Base-by-base conservation (phyloP, 1,140 invertebrate species). In the Ceratoteleas bidentatus region DNA sequence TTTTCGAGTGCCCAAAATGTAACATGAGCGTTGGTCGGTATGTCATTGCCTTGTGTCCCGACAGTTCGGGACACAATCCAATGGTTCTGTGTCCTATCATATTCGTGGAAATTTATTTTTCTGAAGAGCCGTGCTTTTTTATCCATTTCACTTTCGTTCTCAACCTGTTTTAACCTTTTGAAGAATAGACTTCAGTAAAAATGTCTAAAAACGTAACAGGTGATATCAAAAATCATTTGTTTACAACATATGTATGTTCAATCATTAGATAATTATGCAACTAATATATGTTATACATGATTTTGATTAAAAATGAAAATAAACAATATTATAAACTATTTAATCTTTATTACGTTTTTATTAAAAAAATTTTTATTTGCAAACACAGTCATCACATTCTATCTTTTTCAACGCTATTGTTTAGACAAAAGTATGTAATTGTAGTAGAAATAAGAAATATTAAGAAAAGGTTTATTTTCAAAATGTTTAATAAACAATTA, bases 301-400 rank as follows among this genome's bases (percentile, higher is more conserved):
- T 54, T 54, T 54, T 54, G 8, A 8, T 54, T n/a, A 11, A 54
- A 32, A 33, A 54, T 33, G 3, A 54, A 33, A 9, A 33, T 54
- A 3, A 54, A 54, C 52, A 54, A 54, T 8, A 6, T 54, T 54
- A 54, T 54, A 33, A 54, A 54, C 52, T 33, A 54, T 54, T 34
- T 6, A 54, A 32, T 54, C 34, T 54, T 54, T 33, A 54, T 16
- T 6, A n/a, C 16, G 11, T 54, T 54, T 54, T 54, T 54, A 32
- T 9, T 54, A 33, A 11, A 11, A 54, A 54, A 32, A 33, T 54
- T 32, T 32, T 32, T 33, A n/a, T 33, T 33, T 54, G 32, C 8
- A 32, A 54, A 54, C 13, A 54, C 6, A 54, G 34, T 54, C 10
- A 11, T 54, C n/a, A 54, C 32, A 33, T 54, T 33, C 2, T 32